Percentiles rank a stretch among this genome's conserved stretches.
Conservation (phyloP, 2,888 invertebrate genomes). For the Caenorhabditis sp. region DNA sequence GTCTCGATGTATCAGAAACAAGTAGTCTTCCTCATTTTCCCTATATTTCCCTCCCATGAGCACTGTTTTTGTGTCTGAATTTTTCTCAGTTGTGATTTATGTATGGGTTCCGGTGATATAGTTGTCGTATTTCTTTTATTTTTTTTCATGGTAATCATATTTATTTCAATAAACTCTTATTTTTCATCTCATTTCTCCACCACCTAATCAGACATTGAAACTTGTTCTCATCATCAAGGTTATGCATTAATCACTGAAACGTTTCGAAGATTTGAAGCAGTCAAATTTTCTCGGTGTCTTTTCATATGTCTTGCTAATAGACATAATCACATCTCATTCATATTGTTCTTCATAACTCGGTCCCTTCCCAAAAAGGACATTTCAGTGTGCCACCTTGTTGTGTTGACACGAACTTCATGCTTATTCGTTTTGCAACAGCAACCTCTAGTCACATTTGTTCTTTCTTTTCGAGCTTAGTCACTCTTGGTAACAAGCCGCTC, state of each 20-base stretch:
- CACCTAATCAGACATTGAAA: not conserved
- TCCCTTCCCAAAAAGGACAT: not conserved
- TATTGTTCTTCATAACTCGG: not conserved
- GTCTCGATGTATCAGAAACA: conserved; percentile 62
- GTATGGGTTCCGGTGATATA: conserved; percentile 49
- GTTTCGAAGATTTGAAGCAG: not conserved
- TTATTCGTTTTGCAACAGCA: conserved; percentile 12
- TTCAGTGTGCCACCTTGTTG: not conserved
- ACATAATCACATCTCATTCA: not conserved
- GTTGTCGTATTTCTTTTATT: not conserved
- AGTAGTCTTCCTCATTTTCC: conserved; percentile 21
- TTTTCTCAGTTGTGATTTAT: conserved; percentile 54
- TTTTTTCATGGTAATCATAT: conserved; percentile 8
- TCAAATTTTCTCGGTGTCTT: not conserved
- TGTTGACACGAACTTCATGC: conserved; percentile 1
- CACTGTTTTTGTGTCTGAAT: not conserved
- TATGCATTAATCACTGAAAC: not conserved
- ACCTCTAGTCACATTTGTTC: conserved; percentile 39
- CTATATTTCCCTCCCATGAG: not conserved
- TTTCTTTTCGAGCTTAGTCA: conserved; percentile 33
- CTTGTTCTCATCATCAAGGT: conserved; percentile 23
- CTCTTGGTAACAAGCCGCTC: conserved; percentile 35
- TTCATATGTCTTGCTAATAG: not conserved
- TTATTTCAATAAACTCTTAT: conserved; percentile 7
- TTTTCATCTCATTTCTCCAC: not conserved